Percentiles rank a stretch among this genome's conserved stretches.
phyloP scores from a whole-genome alignment of 2,888 invertebrate species.

The Aspidiotus rigidus region DNA sequence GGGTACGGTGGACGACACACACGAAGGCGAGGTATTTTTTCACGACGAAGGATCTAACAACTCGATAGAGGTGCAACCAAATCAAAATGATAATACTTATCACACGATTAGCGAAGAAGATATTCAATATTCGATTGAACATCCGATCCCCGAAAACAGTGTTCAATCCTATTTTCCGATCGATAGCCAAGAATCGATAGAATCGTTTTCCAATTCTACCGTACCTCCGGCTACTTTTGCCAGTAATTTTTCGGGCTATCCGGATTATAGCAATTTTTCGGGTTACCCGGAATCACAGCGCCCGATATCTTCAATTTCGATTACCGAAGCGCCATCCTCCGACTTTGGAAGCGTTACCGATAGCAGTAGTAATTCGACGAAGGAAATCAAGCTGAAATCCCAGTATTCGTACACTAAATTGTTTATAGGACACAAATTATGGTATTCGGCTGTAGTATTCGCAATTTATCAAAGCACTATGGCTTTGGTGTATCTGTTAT shows the following conservation, averaged over 20 bases:
- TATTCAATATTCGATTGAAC: background rate
- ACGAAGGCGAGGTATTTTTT: conserved; percentile 27
- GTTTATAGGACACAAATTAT: conserved; percentile 28
- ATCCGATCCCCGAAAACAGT: background rate
- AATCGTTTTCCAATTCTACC: background rate
- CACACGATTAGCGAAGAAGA: conserved; percentile 12
- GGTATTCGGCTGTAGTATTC: conserved; percentile 20
- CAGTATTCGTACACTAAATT: conserved; percentile 2
- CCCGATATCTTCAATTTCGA: background rate
- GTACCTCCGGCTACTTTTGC: background rate
- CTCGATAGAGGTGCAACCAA: too few relatives aligned
- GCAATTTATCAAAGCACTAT: conserved; percentile 19
- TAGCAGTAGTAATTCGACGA: background rate
- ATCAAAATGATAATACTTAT: conserved; percentile 5
- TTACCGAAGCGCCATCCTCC: background rate
- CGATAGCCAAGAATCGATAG: background rate
- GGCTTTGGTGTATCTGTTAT: conserved; percentile 12
- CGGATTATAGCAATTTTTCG: background rate
- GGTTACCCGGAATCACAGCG: conserved; percentile 14
- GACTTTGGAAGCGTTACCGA: background rate
- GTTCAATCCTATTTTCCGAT: conserved; percentile 26
- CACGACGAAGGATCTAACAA: background rate
- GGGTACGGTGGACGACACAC: conserved; percentile 19
- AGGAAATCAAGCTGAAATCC: background rate
- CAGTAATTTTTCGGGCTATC: conserved; percentile 21